Evolutionary conservation across 2,888 invertebrate species (phyloP), one percentile per base, ranked within the genome.

Genomic region (Pristionchus maxplancki): DNA sequence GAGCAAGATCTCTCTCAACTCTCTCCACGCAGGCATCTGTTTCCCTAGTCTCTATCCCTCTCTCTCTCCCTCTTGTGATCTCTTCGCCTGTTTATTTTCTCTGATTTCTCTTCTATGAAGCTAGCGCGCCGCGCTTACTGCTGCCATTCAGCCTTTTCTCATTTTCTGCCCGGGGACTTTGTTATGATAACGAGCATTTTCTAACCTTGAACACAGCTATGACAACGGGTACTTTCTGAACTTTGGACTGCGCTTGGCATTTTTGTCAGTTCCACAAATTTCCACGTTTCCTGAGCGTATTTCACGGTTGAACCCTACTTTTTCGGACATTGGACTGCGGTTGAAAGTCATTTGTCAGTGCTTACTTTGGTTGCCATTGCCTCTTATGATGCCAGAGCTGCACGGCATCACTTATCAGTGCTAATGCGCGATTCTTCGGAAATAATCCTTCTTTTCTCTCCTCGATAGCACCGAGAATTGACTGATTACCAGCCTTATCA

Each of bases 341-440:
- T n/a, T n/a, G n/a, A n/a, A n/a, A n/a, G n/a, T n/a, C n/a, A n/a
- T 5, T n/a, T 58, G 8, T 20, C 78, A 24, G 48, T n/a, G 28
- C 11, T 78, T 71, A 71, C 71, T 71, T 71, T 48, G 78, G 44
- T 48, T 28, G 78, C 37, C 71, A 78, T 78, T 78, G 78, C 78
- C 44, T 78, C 28, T 48, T 78, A 78, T 78, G 78, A 78, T 78
- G 78, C 44, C 24, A 13, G 20, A n/a, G n/a, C n/a, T n/a, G n/a
- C n/a, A n/a, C n/a, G n/a, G n/a, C n/a, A 1, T 78, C 44, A 40
- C 44, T 48, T 44, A 78, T 67, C 67, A 34, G 58, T 71, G 64
- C 71, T 71, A 24, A 13, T 24, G 71, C 31, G 37, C 71, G 4
- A 17, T 20, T 34, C 11, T 58, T n/a, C 37, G 20, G 71, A 8